These are phyloP conservation scores for Folsomia candida DNA, from an alignment of 2,888 invertebrate genomes.

Conservation along the genomic window DNA sequence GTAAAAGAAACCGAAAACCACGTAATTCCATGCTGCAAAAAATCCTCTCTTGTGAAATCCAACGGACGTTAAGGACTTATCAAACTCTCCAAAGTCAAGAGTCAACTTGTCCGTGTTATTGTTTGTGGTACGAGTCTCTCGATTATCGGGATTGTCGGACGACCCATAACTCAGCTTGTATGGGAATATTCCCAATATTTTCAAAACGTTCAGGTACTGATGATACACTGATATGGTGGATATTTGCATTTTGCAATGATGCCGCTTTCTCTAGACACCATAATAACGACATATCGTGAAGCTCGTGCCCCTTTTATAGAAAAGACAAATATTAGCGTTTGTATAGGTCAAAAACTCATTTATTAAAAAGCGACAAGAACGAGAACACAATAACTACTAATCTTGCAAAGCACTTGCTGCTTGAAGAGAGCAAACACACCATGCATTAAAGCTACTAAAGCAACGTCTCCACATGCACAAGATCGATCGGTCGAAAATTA, in stretches of 20 bases:
- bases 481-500: too few relatives aligned
- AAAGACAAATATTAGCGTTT: not conserved
- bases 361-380: too few relatives aligned
- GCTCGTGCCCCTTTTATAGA: too few relatives aligned
- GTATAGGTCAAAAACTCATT: too few relatives aligned
- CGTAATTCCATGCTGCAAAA: not conserved
- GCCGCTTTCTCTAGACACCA: not conserved
- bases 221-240: constrained; percentile 9
- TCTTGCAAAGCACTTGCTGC: too few relatives aligned
- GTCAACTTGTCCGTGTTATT: not conserved
- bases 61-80: not conserved
- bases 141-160: too few relatives aligned
- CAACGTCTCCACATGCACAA: too few relatives aligned
- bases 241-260: not conserved
- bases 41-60: constrained; percentile 9
- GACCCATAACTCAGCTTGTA: constrained; percentile 8
- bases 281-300: too few relatives aligned
- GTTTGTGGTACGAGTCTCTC: not conserved
- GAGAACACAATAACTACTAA: too few relatives aligned
- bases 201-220: constrained; percentile 8
- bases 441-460: too few relatives aligned
- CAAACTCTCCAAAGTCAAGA: not conserved
- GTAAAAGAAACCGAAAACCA: constrained; percentile 10
- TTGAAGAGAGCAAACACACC: too few relatives aligned
- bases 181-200: constrained; percentile 17